Conservation (phyloP, 2,888 invertebrate genomes). For the Patella caerulea region DNA sequence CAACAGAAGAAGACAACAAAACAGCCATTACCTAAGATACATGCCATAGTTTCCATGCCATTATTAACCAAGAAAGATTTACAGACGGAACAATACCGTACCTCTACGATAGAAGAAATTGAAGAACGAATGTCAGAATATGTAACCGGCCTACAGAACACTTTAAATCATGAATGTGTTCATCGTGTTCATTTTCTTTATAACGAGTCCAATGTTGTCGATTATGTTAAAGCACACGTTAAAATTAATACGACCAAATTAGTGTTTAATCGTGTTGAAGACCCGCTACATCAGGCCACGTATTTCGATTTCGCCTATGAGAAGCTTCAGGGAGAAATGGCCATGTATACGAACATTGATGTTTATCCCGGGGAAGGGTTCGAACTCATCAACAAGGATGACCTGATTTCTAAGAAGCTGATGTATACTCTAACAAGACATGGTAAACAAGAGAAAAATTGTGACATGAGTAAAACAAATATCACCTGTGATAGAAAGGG, state of each 20-base stretch:
- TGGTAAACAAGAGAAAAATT: slow-evolving; percentile 12
- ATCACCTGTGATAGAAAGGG: neutral
- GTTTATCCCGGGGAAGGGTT: slow-evolving; percentile 21
- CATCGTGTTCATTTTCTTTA: slow-evolving; percentile 15
- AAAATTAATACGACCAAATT: neutral
- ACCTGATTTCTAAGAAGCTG: neutral
- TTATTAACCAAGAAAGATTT: too few relatives aligned
- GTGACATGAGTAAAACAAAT: slow-evolving; percentile 13
- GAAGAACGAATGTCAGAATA: slow-evolving; percentile 16
- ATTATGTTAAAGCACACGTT: neutral
- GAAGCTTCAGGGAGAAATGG: slow-evolving; percentile 13
- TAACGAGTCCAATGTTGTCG: neutral
- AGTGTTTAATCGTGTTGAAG: too few relatives aligned
- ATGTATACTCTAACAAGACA: slow-evolving; percentile 23
- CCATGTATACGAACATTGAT: slow-evolving; percentile 18
- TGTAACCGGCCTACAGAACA: slow-evolving; percentile 5
- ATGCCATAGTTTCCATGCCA: too few relatives aligned
- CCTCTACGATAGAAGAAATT: too few relatives aligned
- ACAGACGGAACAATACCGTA: too few relatives aligned
- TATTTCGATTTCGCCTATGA: slow-evolving; percentile 17
- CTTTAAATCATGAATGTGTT: slow-evolving; percentile 14
- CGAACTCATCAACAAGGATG: slow-evolving; percentile 7
- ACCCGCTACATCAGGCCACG: neutral
- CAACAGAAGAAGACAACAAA: too few relatives aligned
- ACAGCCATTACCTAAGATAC: too few relatives aligned